Conservation (phyloP, 2,113 vertebrate genomes). For the Dunckerocampus dactyliophorus region DNA sequence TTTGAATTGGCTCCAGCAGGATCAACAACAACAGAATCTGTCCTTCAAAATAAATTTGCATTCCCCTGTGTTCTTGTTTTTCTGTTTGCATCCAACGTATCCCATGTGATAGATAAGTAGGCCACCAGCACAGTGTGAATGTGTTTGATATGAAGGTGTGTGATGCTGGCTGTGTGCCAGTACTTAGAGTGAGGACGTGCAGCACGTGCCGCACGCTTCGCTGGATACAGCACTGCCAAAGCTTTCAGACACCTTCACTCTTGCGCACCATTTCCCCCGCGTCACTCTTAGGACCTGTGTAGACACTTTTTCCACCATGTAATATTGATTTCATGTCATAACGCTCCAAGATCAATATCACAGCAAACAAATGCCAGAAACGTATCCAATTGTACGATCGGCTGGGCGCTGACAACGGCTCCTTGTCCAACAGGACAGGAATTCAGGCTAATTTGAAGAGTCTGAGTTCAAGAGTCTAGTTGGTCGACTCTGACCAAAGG, state of each 20-base stretch:
- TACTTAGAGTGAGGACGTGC: conserved; percentile 63
- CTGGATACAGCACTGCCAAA: conserved; percentile 16
- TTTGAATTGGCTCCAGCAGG: not conserved
- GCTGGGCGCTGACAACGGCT: no score
- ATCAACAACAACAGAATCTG: not conserved
- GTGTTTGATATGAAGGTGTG: conserved; percentile 32
- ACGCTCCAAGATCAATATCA: no score
- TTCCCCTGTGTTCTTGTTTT: conserved; percentile 1
- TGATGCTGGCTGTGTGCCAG: conserved; percentile 66
- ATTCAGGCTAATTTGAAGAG: no score
- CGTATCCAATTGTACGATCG: no score
- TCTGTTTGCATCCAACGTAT: not conserved
- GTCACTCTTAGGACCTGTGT: no score
- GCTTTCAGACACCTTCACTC: not conserved
- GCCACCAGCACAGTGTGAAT: conserved; percentile 14
- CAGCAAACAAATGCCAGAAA: no score
- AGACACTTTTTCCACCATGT: no score
- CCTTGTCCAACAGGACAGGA: no score
- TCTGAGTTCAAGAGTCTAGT: no score
- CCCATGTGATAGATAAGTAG: conserved; percentile 42
- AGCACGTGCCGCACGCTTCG: conserved; percentile 48
- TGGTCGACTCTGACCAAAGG: no score
- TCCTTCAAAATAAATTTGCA: not conserved
- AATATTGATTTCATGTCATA: no score
- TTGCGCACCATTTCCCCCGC: not conserved